Evolutionary conservation across 2,888 invertebrate genomes (phyloP).

Genomic region (Andrena haemorrhoa): DNA sequence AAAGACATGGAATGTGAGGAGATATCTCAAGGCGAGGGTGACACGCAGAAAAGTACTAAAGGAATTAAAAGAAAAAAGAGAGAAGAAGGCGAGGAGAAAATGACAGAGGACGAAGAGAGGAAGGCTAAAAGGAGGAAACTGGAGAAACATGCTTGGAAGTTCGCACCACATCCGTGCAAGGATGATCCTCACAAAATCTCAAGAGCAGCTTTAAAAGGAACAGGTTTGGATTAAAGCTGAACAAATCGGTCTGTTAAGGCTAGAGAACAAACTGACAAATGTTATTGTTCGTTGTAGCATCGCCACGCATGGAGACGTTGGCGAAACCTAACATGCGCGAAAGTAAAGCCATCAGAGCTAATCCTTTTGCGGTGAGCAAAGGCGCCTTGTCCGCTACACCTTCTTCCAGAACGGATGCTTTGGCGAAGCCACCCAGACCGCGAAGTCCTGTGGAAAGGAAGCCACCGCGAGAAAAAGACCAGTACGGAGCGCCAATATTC

Average conservation of each 20-base stretch:
- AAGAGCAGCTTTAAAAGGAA: constrained; percentile 57
- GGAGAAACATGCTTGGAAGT: constrained; percentile 74
- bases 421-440: constrained; percentile 73
- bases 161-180: constrained; percentile 65
- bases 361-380: constrained; percentile 71
- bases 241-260: neutral
- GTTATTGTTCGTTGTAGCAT: constrained; percentile 57
- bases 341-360: constrained; percentile 16
- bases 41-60: neutral
- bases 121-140: constrained; percentile 55
- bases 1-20: neutral
- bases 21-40: neutral
- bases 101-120: constrained; percentile 11
- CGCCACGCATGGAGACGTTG: constrained; percentile 61
- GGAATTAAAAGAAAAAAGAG: neutral
- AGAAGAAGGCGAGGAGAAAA: neutral
- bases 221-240: constrained; percentile 60
- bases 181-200: constrained; percentile 40
- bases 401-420: constrained; percentile 46
- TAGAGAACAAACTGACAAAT: neutral
- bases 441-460: constrained; percentile 63
- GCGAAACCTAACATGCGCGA: constrained; percentile 56
- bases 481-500: constrained; percentile 72
- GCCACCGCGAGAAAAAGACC: constrained; percentile 72
- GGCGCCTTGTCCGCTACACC: constrained; percentile 67